Conservation (phyloP, 2,113 vertebrate species). For the Ciconia boyciana region DNA sequence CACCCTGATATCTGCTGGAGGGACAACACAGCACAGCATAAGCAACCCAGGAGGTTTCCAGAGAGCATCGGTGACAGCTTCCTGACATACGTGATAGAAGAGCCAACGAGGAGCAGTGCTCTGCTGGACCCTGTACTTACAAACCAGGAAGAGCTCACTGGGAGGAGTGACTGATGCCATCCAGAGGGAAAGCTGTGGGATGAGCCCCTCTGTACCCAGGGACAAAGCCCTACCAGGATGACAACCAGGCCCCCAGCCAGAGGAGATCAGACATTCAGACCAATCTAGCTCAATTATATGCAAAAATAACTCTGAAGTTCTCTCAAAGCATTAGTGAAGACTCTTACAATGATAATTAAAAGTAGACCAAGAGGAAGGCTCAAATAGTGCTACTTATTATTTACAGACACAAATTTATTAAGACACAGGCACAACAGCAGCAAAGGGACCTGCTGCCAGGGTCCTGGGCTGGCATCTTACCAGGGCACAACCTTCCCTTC, state of each 20-base stretch:
- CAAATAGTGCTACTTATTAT: background rate
- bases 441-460: too few relatives aligned
- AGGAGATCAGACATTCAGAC: background rate
- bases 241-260: background rate
- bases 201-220: background rate
- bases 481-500: conserved; percentile 45
- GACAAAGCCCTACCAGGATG: background rate
- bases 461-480: background rate
- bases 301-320: background rate
- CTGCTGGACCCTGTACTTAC: background rate
- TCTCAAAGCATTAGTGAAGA: background rate
- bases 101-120: rapidly evolving
- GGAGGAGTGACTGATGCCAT: background rate
- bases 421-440: background rate
- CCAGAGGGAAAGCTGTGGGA: background rate
- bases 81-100: background rate
- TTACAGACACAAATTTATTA: background rate
- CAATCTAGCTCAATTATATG: background rate
- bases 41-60: background rate
- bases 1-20: background rate
- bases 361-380: background rate
- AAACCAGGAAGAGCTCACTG: background rate
- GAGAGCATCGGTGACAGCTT: background rate
- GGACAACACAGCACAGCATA: background rate
- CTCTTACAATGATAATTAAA: background rate